Conservation (phyloP, 2,113 vertebrate species). For the Thomomys bottae region DNA sequence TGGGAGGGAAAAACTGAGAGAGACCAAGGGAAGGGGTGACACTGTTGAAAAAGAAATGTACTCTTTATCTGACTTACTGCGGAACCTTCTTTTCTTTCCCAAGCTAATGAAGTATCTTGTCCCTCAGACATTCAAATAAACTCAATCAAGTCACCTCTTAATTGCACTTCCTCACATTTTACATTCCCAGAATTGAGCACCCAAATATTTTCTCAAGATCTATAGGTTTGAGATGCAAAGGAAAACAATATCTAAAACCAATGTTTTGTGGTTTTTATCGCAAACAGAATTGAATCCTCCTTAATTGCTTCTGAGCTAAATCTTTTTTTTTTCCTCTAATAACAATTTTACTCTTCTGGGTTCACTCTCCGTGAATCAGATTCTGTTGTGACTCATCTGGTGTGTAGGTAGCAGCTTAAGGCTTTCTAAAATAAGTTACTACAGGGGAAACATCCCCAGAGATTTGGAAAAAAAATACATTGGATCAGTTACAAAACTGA, state of each 20-base stretch:
- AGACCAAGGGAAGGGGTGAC: too few species aligned
- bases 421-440: constrained; percentile 75
- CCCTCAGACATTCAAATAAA: background rate
- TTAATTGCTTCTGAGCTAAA: constrained; percentile 46
- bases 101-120: background rate
- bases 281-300: constrained; percentile 24
- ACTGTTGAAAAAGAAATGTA: too few species aligned
- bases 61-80: too few species aligned
- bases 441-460: constrained; percentile 67
- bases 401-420: constrained; percentile 71
- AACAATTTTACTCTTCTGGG: constrained; percentile 65
- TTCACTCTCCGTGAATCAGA: constrained; percentile 65
- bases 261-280: constrained; percentile 43
- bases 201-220: constrained; percentile 34
- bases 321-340: constrained; percentile 48
- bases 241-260: background rate
- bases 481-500: constrained; percentile 62
- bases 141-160: background rate
- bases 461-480: constrained; percentile 59
- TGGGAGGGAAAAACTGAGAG: too few species aligned
- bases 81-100: background rate
- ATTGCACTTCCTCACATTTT: background rate
- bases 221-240: background rate
- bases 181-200: background rate
- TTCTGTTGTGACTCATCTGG: constrained; percentile 71